Conservation (phyloP, 2,888 invertebrate genomes). For the Caenorhabditis zanzibari region DNA sequence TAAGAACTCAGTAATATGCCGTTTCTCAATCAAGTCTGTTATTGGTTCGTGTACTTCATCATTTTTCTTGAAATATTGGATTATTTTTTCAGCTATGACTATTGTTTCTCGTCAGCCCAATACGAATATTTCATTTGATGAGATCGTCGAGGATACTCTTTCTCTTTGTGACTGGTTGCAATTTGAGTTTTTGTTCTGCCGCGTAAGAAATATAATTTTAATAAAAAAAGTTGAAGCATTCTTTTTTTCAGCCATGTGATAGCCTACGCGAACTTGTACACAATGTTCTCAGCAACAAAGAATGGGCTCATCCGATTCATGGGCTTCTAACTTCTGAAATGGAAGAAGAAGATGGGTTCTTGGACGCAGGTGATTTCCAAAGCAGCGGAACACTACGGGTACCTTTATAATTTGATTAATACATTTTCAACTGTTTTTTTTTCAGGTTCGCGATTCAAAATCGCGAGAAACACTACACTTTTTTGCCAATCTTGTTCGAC, state of each 20-base stretch:
- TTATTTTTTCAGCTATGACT: constrained; percentile 66
- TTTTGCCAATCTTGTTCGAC: constrained; percentile 77
- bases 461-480: constrained; percentile 67
- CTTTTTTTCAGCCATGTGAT: constrained; percentile 75
- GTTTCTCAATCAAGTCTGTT: constrained; percentile 74
- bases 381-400: neutral
- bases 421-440: neutral
- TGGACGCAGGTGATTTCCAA: constrained; percentile 29
- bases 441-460: constrained; percentile 44
- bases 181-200: constrained; percentile 75
- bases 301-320: constrained; percentile 34
- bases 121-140: constrained; percentile 34
- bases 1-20: constrained; percentile 75
- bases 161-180: constrained; percentile 75
- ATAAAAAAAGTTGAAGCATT: neutral
- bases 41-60: constrained; percentile 65
- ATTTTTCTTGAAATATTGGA: neutral
- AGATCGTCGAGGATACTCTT: constrained; percentile 66
- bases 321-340: constrained; percentile 37
- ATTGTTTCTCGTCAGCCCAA: constrained; percentile 50
- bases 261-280: constrained; percentile 66
- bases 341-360: constrained; percentile 55
- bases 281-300: constrained; percentile 45
- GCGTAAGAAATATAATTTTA: constrained; percentile 65
- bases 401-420: neutral